Percentiles rank a stretch among this genome's conserved stretches.
Evolutionary conservation across 1,140 invertebrate genomes (phyloP).

Genomic region (Muscidifurax raptorellus): DNA sequence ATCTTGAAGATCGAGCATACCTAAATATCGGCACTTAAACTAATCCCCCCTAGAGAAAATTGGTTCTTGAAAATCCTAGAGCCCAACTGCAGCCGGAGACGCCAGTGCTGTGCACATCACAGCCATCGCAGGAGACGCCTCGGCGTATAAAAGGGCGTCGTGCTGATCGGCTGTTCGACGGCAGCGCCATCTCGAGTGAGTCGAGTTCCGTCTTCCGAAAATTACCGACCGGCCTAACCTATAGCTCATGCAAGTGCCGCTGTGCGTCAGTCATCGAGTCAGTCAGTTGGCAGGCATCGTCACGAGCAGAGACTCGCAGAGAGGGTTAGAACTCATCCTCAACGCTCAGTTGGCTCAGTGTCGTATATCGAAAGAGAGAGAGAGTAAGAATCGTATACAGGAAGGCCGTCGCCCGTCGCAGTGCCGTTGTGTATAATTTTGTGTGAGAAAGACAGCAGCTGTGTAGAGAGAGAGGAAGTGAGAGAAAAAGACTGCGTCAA

Average conservation of each 20-base stretch:
- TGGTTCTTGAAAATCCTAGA: not conserved
- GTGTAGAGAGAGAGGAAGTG: not conserved
- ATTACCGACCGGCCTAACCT: conserved; percentile 32
- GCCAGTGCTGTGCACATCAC: no score
- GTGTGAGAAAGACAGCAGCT: not conserved
- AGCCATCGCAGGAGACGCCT: no score
- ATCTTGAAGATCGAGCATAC: not conserved
- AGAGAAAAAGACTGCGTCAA: conserved; percentile 11
- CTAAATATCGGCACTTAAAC: no score
- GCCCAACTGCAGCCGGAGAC: not conserved
- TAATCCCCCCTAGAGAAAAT: no score
- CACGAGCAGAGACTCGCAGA: not conserved
- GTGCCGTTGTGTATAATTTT: not conserved
- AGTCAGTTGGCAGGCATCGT: not conserved
- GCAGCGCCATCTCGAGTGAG: conserved; percentile 18
- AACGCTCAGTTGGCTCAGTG: not conserved
- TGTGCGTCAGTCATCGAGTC: not conserved
- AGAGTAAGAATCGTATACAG: no score
- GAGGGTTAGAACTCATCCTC: not conserved
- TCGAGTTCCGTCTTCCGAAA: not conserved
- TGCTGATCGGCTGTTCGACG: not conserved
- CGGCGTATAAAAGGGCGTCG: not conserved
- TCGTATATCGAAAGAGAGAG: no score
- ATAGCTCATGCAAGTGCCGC: no score
- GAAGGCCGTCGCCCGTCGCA: no score